Base-by-base conservation (phyloP, 1,140 invertebrate species). In the Idris sp. region DNA sequence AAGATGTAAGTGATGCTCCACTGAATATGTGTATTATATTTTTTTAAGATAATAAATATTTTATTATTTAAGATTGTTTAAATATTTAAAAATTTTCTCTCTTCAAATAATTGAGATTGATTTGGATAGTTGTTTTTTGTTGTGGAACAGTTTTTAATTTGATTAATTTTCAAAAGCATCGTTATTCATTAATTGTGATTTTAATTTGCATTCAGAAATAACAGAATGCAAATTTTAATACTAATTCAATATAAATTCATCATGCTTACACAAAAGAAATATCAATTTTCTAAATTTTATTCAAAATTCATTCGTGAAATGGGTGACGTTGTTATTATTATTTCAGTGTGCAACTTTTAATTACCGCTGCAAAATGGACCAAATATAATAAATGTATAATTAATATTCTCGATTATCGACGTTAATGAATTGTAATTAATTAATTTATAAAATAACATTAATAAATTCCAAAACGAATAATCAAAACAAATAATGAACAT, bases 381-480 rank as follows among this genome's bases (percentile, higher is more conserved):
- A 19, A n/a, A 1, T 41, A 25, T 25, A 41, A 41, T 41, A 25
- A 19, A 40, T 18, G 2, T 25, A 10, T 41, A 25, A 41, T 41
- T 41, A 41, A 46, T 46, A 16, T 31, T 11, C 15, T 16, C 31
- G 9, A 46, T 46, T 46, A 31, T 4, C n/a, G 13, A 31, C 31
- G 16, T 46, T 18, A 30, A 31, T 31, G 6, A 30, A 31, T 16
- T 18, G 14, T 18, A 31, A 3, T 46, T 13, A 18, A 31, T 46
- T 31, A 46, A 46, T 46, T 11, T 30, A 40, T 40, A 1, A 33
- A 33, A n/a, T 41, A 22, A 38, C n/a, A 33, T 41, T 53, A 18
- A 16, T 30, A 35, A 35, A 35, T 22, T 49, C n/a, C 13, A 49
- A 35, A 13, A 10, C 14, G 4, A 46, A 15, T 46, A 51, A 36